These are phyloP conservation scores for Apamea anceps DNA, from an alignment of 2,888 invertebrate genomes.

Conservation along the genomic window DNA sequence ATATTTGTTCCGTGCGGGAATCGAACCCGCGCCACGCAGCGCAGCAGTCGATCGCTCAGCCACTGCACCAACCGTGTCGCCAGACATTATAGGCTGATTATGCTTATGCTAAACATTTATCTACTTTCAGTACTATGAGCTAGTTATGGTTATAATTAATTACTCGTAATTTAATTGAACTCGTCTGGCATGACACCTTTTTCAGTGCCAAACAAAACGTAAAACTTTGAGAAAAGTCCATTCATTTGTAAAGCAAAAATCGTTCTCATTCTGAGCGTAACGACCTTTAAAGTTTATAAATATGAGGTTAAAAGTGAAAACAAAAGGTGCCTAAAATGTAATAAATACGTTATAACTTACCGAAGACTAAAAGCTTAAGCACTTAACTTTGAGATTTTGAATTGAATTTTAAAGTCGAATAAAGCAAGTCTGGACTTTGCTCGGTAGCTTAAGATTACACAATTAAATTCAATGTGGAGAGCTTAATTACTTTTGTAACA, in stretches of 20 bases:
- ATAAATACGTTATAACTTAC: slow-evolving; percentile 54
- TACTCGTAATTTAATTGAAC: too few relatives aligned
- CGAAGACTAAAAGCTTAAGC: slow-evolving; percentile 39
- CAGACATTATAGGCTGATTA: too few relatives aligned
- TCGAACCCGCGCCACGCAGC: too few relatives aligned
- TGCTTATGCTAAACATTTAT: too few relatives aligned
- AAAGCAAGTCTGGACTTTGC: slow-evolving; percentile 46
- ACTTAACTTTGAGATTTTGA: slow-evolving; percentile 49
- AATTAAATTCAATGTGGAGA: slow-evolving; percentile 41
- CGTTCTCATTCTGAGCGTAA: too few relatives aligned
- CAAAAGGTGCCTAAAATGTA: slow-evolving; percentile 46
- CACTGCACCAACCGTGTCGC: too few relatives aligned
- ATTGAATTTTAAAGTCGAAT: slow-evolving; percentile 60
- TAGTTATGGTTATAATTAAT: too few relatives aligned
- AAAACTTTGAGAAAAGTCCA: background rate
- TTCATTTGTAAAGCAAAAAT: background rate
- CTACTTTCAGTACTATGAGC: too few relatives aligned
- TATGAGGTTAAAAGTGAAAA: slow-evolving; percentile 33
- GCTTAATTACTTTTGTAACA: slow-evolving; percentile 43
- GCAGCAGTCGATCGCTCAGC: too few relatives aligned
- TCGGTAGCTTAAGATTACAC: slow-evolving; percentile 36
- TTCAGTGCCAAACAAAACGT: background rate
- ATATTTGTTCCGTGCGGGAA: too few relatives aligned
- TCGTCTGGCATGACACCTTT: too few relatives aligned
- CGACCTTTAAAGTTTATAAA: background rate